These are phyloP conservation scores for Drosophila hydei DNA, from an alignment of 1,140 invertebrate species.

Conservation along the genomic window DNA sequence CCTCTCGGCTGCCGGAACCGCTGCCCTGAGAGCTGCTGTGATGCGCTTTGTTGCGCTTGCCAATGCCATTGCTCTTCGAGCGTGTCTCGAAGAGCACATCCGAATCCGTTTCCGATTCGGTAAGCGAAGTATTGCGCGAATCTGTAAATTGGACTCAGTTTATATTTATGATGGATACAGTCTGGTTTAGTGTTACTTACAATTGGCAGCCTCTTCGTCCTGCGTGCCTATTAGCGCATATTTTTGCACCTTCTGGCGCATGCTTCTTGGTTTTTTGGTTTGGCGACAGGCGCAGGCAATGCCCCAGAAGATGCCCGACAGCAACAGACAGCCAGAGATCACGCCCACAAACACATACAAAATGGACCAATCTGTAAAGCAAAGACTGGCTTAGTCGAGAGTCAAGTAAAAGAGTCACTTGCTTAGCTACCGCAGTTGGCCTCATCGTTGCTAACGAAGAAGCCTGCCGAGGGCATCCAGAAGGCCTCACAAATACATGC, in stretches of 20 bases:
- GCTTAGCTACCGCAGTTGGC: constrained; percentile 85
- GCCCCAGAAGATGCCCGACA: constrained; percentile 89
- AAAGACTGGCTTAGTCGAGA: constrained; percentile 13
- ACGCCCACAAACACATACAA: constrained; percentile 92
- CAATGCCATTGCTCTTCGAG: constrained; percentile 85
- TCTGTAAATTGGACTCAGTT: constrained; percentile 32
- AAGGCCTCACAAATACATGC: constrained; percentile 96
- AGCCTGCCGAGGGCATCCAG: constrained; percentile 93
- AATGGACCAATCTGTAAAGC: constrained; percentile 91
- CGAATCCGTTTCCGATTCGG: constrained; percentile 90
- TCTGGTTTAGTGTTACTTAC: constrained; percentile 73
- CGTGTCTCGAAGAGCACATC: constrained; percentile 89
- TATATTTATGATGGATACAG: not conserved
- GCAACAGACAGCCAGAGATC: constrained; percentile 87
- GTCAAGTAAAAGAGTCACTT: not conserved
- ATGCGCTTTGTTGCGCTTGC: constrained; percentile 67
- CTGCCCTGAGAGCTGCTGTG: constrained; percentile 54
- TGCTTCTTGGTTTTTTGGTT: constrained; percentile 84
- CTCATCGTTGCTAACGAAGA: constrained; percentile 84
- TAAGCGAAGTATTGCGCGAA: constrained; percentile 86
- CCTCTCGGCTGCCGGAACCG: constrained; percentile 56
- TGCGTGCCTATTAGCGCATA: constrained; percentile 87
- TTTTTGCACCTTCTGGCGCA: constrained; percentile 85
- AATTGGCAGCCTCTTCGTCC: constrained; percentile 85
- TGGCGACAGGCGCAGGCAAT: constrained; percentile 88